These are phyloP conservation scores for Ceratitis capitata DNA, from an alignment of 1,140 invertebrate species.

Conservation along the genomic window DNA sequence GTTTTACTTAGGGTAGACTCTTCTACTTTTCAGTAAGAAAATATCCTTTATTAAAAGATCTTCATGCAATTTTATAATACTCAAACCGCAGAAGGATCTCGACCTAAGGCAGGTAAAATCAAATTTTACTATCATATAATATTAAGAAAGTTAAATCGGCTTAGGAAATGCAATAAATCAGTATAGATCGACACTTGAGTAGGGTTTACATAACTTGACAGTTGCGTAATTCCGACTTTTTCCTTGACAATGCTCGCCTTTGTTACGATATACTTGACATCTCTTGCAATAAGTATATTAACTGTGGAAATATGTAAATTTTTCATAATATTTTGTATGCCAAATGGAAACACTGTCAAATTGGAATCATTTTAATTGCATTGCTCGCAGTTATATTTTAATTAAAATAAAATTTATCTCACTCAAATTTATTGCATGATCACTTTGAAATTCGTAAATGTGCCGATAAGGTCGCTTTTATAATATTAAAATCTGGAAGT, in stretches of 20 bases:
- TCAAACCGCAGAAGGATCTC: constrained; percentile 63
- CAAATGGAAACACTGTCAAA: not conserved
- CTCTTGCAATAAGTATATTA: not conserved
- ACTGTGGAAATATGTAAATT: not conserved
- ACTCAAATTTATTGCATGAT: too few relatives aligned
- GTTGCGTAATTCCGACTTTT: not conserved
- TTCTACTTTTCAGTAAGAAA: not conserved
- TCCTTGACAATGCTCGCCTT: not conserved
- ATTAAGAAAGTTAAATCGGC: not conserved
- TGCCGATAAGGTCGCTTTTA: too few relatives aligned
- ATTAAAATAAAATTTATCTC: too few relatives aligned
- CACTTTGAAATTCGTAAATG: too few relatives aligned
- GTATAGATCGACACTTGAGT: constrained; percentile 34
- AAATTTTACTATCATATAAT: not conserved
- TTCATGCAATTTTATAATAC: constrained; percentile 42
- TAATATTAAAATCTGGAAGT: too few relatives aligned
- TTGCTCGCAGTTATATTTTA: too few relatives aligned
- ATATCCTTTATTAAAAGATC: not conserved
- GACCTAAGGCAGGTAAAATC: not conserved
- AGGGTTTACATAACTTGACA: constrained; percentile 24
- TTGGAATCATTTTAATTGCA: not conserved
- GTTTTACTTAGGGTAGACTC: not conserved
- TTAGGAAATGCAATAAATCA: constrained; percentile 32
- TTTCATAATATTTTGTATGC: not conserved
- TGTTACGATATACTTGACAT: not conserved